These are phyloP conservation scores for Turritopsis rubra DNA, from an alignment of 30 jellyfish, hydroid and myxozoan genomes.

Conservation along the genomic window DNA sequence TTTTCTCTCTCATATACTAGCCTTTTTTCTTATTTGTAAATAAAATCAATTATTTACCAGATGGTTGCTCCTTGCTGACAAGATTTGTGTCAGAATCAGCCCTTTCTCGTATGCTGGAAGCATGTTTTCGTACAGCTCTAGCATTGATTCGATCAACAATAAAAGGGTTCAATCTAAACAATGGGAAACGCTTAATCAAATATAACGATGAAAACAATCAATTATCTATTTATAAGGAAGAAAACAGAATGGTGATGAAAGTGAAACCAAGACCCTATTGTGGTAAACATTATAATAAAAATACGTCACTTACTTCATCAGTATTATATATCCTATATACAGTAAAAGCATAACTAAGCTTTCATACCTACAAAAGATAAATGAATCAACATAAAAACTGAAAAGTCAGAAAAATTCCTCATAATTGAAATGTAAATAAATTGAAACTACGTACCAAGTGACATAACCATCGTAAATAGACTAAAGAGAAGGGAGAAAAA, in stretches of 20 bases:
- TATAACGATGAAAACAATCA: not conserved
- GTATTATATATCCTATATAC: slow-evolving; percentile 41
- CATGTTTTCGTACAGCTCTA: not conserved
- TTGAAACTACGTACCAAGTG: slow-evolving; percentile 41
- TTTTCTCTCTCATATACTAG: too few relatives aligned
- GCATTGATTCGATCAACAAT: slow-evolving; percentile 16
- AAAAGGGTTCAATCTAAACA: slow-evolving; percentile 3
- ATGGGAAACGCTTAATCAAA: not conserved
- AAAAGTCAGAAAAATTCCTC: too few relatives aligned
- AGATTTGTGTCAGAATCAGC: not conserved
- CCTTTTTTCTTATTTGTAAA: too few relatives aligned
- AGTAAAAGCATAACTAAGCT: slow-evolving; percentile 52
- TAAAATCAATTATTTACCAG: not conserved
- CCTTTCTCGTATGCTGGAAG: not conserved
- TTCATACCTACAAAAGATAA: slow-evolving; percentile 61
- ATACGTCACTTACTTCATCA: slow-evolving; percentile 89
- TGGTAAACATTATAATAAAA: too few relatives aligned
- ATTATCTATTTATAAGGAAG: not conserved
- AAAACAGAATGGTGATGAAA: not conserved
- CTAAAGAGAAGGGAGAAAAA: slow-evolving; percentile 28
- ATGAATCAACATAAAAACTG: not conserved
- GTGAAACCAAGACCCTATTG: too few relatives aligned
- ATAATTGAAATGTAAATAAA: not conserved
- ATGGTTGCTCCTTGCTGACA: not conserved
- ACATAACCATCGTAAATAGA: slow-evolving; percentile 60